Evolutionary conservation across 1,140 invertebrate genomes (phyloP).

Genomic region (Chymomyza costata): DNA sequence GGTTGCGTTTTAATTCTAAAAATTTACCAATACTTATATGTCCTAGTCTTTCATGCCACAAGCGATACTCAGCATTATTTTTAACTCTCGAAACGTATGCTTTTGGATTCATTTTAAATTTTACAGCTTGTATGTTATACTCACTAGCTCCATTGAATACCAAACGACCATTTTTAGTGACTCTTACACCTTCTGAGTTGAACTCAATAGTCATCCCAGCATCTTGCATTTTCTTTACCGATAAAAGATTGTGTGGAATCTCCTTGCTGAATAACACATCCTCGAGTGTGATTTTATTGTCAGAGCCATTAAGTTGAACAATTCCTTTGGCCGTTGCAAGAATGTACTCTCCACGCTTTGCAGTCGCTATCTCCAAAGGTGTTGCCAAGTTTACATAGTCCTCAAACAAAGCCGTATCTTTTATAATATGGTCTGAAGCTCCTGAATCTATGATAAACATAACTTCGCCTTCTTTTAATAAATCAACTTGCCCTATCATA

Average conservation of each 20-base stretch:
- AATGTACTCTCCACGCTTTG: slow-evolving; percentile 26
- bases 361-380: slow-evolving; percentile 16
- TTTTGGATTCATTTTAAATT: slow-evolving; percentile 20
- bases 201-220: slow-evolving; percentile 21
- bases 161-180: slow-evolving; percentile 21
- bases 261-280: slow-evolving; percentile 20
- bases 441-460: slow-evolving; percentile 65
- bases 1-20: slow-evolving; percentile 48
- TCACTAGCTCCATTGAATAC: slow-evolving; percentile 14
- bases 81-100: too few species aligned
- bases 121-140: slow-evolving; percentile 20
- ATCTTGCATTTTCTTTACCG: slow-evolving; percentile 23
- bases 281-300: slow-evolving; percentile 17
- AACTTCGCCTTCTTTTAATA: slow-evolving; percentile 14
- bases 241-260: slow-evolving; percentile 27
- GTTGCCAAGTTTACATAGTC: slow-evolving; percentile 21
- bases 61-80: slow-evolving; percentile 47
- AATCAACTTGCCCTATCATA: slow-evolving; percentile 17
- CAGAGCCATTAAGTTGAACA: slow-evolving; percentile 11
- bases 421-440: slow-evolving; percentile 67
- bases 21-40: slow-evolving; percentile 66
- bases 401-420: slow-evolving; percentile 44
- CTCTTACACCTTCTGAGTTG: slow-evolving; percentile 43
- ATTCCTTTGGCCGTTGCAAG: slow-evolving; percentile 14
- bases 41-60: slow-evolving; percentile 69